These are phyloP conservation scores for Xanthorhoe spadicearia DNA, from an alignment of 2,888 invertebrate species.

Conservation along the genomic window DNA sequence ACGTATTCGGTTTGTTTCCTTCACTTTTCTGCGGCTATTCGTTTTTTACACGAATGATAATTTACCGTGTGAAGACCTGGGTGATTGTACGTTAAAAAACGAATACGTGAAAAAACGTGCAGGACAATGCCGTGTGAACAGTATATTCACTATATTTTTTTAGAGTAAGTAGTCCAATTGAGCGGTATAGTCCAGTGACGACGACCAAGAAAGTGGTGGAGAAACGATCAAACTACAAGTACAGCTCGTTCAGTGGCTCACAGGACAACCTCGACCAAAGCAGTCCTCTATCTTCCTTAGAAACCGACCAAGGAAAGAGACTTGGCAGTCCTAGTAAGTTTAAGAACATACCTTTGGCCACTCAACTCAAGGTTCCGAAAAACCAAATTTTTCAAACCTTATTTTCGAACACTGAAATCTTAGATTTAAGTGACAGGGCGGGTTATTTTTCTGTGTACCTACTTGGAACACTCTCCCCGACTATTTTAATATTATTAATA, in stretches of 20 bases:
- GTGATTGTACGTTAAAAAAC: too few relatives aligned
- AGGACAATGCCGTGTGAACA: too few relatives aligned
- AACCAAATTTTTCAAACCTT: neutral
- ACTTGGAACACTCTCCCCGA: too few relatives aligned
- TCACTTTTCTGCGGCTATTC: too few relatives aligned
- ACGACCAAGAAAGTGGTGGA: slow-evolving; percentile 76
- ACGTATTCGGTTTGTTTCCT: too few relatives aligned
- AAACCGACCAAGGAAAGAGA: slow-evolving; percentile 68
- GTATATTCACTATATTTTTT: slow-evolving; percentile 2
- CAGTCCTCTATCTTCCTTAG: slow-evolving; percentile 74
- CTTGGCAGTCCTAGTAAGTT: slow-evolving; percentile 77
- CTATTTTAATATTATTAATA: too few relatives aligned
- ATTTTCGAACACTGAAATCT: neutral
- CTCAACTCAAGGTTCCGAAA: neutral
- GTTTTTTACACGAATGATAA: too few relatives aligned
- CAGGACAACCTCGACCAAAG: slow-evolving; percentile 76
- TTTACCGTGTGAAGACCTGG: too few relatives aligned
- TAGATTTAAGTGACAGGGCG: too few relatives aligned
- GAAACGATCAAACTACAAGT: slow-evolving; percentile 79
- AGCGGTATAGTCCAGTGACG: slow-evolving; percentile 76
- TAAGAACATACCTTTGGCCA: neutral
- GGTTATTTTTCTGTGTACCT: too few relatives aligned
- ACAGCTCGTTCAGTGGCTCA: slow-evolving; percentile 75
- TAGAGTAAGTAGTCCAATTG: slow-evolving; percentile 76
- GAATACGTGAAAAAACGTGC: too few relatives aligned